Evolutionary conservation across 2,113 vertebrate genomes (phyloP), one percentile per base, ranked within the genome.

Genomic region (Seriola rivoliana): DNA sequence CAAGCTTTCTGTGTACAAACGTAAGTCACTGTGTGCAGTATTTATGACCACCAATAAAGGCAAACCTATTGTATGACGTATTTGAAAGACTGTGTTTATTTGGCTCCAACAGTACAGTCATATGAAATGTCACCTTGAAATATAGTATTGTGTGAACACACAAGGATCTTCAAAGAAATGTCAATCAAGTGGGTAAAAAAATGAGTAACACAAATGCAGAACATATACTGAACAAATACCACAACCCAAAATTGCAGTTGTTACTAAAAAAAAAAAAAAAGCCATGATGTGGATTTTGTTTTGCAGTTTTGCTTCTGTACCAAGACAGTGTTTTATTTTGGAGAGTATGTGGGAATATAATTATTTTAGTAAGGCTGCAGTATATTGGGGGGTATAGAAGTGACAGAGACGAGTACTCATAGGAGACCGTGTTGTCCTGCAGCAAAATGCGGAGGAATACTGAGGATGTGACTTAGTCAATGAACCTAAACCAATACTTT

Each of bases 1-100:
- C 8, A 54, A 52, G 52, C 19, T 9, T 21, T 9, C 8, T 10
- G 19, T n/a, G 19, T 5, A 52, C 17, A 52, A 7, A 9, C 19
- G 2, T 19, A 8, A 50, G 17, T 19, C 48, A 50, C 48, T 19
- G 48, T 19, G 13, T 29, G 13, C 3, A 21, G 21, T 4, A 55
- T 0, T 55, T 17, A 0, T 10, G 38, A 21, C 5, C 7, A 25
- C 14, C 65, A 83, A 59, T 29, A 70, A 77, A 84, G n/a, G 10
- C 29, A 40, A 46, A 5, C 2, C 64, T 6, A 0, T 5, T 3
- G 4, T 70, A 66, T 52, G 14, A 69, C 80, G 72, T 76, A 81
- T 76, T 82, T 93, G 88, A 94, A 92, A 93, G 93, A 89, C 84
- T 92, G 83, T 46, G 72, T 96, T 95, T 95, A 95, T 96, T 95